A percentile compares a stretch with the other conserved stretches of the same genome.
phyloP scores from a whole-genome alignment of 2,888 invertebrate species.

The Trimorus sp. region DNA sequence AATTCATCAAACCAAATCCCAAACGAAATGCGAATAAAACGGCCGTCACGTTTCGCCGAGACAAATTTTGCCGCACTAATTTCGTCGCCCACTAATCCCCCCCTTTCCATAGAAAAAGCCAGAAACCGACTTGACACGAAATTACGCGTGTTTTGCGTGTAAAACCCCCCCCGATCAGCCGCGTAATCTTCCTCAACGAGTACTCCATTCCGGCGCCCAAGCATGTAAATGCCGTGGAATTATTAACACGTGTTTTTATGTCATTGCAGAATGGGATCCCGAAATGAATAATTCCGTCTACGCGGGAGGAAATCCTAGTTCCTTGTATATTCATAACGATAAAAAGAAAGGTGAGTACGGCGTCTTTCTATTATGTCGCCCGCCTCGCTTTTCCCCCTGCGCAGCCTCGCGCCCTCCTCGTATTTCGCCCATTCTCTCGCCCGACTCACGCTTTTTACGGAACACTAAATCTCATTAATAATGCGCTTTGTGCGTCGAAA shows the following conservation, averaged over 20 bases:
- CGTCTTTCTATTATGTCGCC: slow-evolving; percentile 47
- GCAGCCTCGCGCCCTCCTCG: background rate
- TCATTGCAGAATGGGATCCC: slow-evolving; percentile 81
- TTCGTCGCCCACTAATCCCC: too few species aligned
- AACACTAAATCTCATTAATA: slow-evolving; percentile 38
- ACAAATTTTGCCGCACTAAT: too few species aligned
- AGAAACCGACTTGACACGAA: background rate
- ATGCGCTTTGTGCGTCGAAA: slow-evolving; percentile 39
- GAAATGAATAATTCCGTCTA: slow-evolving; percentile 85
- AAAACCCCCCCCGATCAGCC: background rate
- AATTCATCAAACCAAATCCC: too few species aligned
- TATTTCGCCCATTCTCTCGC: background rate
- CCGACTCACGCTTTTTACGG: slow-evolving; percentile 1
- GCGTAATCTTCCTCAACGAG: too few species aligned
- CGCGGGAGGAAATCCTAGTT: slow-evolving; percentile 84
- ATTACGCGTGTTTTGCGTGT: slow-evolving; percentile 3
- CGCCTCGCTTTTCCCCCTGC: slow-evolving; percentile 15
- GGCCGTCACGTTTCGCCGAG: too few species aligned
- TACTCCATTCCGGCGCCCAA: too few species aligned
- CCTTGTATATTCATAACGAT: slow-evolving; percentile 84
- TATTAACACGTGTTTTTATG: slow-evolving; percentile 62
- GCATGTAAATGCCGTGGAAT: too few species aligned
- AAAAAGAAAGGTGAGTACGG: slow-evolving; percentile 76
- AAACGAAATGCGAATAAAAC: too few species aligned
- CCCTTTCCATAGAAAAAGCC: too few species aligned